These are phyloP conservation scores for Lutjanus erythropterus DNA, from an alignment of 2,113 vertebrate genomes.

Conservation along the genomic window DNA sequence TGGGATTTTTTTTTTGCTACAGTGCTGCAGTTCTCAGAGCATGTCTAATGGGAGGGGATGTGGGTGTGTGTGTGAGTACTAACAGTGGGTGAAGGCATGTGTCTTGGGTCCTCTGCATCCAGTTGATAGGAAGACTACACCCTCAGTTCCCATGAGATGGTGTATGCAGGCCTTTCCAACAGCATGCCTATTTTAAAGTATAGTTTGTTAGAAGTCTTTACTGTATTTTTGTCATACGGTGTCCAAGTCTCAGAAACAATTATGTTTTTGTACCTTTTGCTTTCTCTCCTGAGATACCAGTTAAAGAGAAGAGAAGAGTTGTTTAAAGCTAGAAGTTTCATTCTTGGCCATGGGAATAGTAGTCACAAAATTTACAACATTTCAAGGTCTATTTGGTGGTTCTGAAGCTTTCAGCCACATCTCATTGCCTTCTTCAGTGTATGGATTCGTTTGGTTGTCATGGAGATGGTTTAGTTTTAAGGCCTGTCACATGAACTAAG, in stretches of 20 bases:
- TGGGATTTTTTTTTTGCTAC: conserved; percentile 34
- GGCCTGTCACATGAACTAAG: background rate
- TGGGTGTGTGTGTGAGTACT: conserved; percentile 18
- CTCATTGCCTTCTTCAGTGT: background rate
- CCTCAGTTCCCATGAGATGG: conserved; percentile 1
- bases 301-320: background rate
- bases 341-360: background rate
- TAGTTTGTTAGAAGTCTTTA: background rate
- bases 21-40: conserved; percentile 24
- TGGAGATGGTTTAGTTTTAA: background rate
- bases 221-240: conserved; percentile 6
- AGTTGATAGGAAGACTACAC: conserved; percentile 44
- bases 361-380: background rate
- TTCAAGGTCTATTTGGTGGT: background rate
- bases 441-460: background rate
- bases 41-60: conserved; percentile 48
- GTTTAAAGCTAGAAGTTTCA: background rate
- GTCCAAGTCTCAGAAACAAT: background rate
- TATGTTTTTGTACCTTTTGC: background rate
- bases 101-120: conserved; percentile 12
- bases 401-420: background rate
- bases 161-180: conserved; percentile 18
- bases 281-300: background rate
- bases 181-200: conserved; percentile 8
- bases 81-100: conserved; percentile 21